Base-by-base conservation (phyloP, 2,888 invertebrate species). In the Tanypteryx hageni region DNA sequence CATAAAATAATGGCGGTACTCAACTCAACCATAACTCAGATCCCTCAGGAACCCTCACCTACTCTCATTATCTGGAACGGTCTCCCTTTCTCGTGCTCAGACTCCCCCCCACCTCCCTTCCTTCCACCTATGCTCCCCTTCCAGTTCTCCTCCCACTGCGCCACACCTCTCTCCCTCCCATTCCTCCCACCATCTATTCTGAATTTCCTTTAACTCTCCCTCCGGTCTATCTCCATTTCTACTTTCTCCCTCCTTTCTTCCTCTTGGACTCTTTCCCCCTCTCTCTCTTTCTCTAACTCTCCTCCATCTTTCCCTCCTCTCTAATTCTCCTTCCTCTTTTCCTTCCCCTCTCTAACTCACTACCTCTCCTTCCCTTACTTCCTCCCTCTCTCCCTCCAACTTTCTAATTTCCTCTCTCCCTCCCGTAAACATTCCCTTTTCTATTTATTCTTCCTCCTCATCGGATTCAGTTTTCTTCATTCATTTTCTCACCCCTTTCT, bases 1-100 rank as follows among this genome's bases (percentile, higher is more conserved):
- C 89, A 31, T 68, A 89, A 89, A 89, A 89, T 89, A 89, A 89
- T 89, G 89, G 89, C 64, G 64, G 44, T 56, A 64, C 89, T 89
- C 89, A 44, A 59, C 89, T 68, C 64, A 86, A 61, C 86, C 86
- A 86, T 86, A 86, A 86, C 89, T 89, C 64, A 44, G 64, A 64
- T 89, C 64, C 89, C 89, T 11, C n/a, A 31, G 89, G 64, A 86
- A 86, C 86, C 86, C 61, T 56, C 83, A 83, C 83, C 83, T 58
- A 64, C 83, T 82, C 92, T 82, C 82, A 61, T 84, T 83, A 64
- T 64, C 56, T 83, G 59, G 27, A 56, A 64, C 58, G 31, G 61
- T 58, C 59, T 22, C 58, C 68, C 86, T 57, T 85, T 22, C 27
- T 64, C 61, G 16, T 68, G 27, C 27, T 27, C n/a, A 22, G 16